Percentiles rank a stretch among this genome's conserved stretches.
Evolutionary conservation across 2,113 vertebrate species (phyloP).

Genomic region (Mungos mungo): DNA sequence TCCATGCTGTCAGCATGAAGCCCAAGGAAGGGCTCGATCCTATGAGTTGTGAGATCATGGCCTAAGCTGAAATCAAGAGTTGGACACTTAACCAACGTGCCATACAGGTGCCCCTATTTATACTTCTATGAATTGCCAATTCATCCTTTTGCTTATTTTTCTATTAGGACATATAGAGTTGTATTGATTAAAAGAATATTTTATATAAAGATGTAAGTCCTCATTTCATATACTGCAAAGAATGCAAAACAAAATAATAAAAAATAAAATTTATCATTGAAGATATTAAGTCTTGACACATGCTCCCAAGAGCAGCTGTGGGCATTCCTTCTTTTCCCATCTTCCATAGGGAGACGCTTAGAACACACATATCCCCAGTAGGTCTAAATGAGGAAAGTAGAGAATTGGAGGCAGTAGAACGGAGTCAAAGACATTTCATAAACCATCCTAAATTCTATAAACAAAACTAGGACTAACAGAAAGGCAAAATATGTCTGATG

Average conservation of each 20-base stretch:
- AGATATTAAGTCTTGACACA: slow-evolving; percentile 24
- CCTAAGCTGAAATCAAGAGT: too few relatives aligned
- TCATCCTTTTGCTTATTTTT: slow-evolving; percentile 31
- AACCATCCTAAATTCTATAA: neutral
- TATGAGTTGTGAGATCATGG: too few relatives aligned
- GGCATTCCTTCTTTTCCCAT: neutral
- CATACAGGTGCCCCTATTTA: neutral
- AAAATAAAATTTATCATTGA: neutral
- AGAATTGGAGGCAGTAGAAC: neutral
- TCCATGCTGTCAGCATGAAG: too few relatives aligned
- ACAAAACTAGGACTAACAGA: neutral
- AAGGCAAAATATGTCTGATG: neutral
- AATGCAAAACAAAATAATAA: slow-evolving; percentile 9
- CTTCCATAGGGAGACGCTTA: neutral
- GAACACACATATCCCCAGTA: neutral
- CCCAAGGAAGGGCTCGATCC: too few relatives aligned
- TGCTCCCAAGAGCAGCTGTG: neutral
- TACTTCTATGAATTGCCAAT: neutral
- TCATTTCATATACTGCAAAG: neutral
- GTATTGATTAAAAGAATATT: neutral
- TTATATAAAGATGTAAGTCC: neutral
- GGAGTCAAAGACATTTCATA: neutral
- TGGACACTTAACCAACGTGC: too few relatives aligned
- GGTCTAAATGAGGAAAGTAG: slow-evolving; percentile 2
- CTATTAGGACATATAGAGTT: neutral